Conservation (phyloP, 2,113 vertebrate genomes). For the Spizaetus ornatus region DNA sequence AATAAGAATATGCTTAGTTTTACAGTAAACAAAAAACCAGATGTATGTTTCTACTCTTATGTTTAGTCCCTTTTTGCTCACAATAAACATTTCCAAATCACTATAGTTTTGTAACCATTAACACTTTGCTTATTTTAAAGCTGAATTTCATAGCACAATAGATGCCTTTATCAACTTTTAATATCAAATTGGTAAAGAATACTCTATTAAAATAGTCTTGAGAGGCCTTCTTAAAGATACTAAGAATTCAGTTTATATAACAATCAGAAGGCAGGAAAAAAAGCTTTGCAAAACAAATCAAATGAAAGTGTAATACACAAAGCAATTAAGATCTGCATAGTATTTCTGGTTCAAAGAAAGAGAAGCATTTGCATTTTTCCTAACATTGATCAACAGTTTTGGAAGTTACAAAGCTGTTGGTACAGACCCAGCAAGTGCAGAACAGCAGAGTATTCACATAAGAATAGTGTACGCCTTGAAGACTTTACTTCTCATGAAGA, state of each 20-base stretch:
- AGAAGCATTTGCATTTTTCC: background rate
- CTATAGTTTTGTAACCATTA: background rate
- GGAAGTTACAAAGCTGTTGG: background rate
- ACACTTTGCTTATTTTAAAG: background rate
- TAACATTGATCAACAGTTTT: background rate
- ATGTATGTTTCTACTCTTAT: background rate
- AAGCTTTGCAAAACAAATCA: background rate
- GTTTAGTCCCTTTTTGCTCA: background rate
- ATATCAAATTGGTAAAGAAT: background rate
- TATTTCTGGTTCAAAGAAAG: background rate
- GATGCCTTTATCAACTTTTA: background rate
- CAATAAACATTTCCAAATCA: background rate
- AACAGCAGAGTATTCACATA: background rate
- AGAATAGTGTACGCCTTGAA: background rate
- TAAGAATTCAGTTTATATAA: background rate
- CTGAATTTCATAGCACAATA: background rate
- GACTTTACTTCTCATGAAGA: background rate
- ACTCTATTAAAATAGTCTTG: background rate
- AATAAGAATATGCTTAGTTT: conserved; percentile 22
- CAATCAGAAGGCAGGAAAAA: background rate
- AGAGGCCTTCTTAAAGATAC: background rate
- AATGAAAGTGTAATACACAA: background rate
- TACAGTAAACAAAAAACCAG: conserved; percentile 3
- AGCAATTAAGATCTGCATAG: background rate
- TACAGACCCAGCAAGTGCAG: background rate